Base-by-base conservation (phyloP, 2,113 vertebrate genomes). In the Cephalopholis sonnerati region DNA sequence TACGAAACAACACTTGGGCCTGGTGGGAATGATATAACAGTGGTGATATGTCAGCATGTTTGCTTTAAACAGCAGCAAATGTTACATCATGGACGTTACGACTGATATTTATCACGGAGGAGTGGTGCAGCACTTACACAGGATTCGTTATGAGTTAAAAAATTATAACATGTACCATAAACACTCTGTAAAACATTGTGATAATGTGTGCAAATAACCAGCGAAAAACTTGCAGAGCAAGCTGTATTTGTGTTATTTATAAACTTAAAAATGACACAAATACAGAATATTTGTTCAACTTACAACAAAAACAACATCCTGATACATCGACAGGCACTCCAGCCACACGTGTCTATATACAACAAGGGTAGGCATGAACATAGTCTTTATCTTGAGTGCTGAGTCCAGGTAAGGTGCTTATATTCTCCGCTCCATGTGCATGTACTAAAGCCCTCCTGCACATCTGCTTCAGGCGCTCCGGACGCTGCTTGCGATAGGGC, bases 391-490 rank as follows among this genome's bases (percentile, higher is more conserved):
- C 65, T 63, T 96, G 94, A 0, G 85, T 79, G 87, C 96, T 98
- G 24, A 95, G 83, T 86, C 83, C 84, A 0, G 96, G 96, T 18
- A 97, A 92, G 29, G 84, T 90, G 51, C 91, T 91, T 29, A 97
- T 93, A 17, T 94, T 95, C 20, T 97, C 96, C 5, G 93, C 95
- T 82, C 97, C 97, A n/a, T 95, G 95, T 0, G 94, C 78, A 13
- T 90, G 93, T 53, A 98, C 88, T 0, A 99, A 95, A 64, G 94
- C 97, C 88, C 96, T 96, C 86, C 98, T 93, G 82, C 97, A 98
- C 82, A 98, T 94, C 84, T 98, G 96, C 93, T 97, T 97, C 81
- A 99, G 93, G 5, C 92, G 84, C 90, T 97, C 97, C 11, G 97
- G 94, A 0, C 95, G 95, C 71, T 96, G 93, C 82, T 93, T 96